Evolutionary conservation across 2,888 invertebrate species (phyloP).

Genomic region (Acanthosepion pharaonis): DNA sequence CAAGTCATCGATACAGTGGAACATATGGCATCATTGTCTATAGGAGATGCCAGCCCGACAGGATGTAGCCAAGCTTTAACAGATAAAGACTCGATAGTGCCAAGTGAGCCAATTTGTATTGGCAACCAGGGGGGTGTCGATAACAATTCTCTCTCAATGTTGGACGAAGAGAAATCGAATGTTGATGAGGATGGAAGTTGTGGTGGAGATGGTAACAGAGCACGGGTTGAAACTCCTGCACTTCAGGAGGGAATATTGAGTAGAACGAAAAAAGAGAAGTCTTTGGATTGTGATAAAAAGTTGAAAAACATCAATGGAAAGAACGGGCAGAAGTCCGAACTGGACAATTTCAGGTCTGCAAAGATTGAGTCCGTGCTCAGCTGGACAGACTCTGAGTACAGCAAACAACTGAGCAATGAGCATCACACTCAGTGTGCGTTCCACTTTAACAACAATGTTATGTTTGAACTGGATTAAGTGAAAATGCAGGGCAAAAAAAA

Average conservation of each 20-base stretch:
- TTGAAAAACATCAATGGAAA: slow-evolving; percentile 51
- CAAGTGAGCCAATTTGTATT: neutral
- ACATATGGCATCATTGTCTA: slow-evolving; percentile 2
- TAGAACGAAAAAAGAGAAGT: slow-evolving; percentile 45
- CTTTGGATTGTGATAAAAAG: slow-evolving; percentile 44
- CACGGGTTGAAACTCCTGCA: neutral
- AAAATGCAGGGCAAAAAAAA: neutral
- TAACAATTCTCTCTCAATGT: neutral
- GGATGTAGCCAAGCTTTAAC: neutral
- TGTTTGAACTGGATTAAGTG: slow-evolving; percentile 69
- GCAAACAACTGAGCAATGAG: slow-evolving; percentile 52
- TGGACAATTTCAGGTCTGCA: slow-evolving; percentile 35
- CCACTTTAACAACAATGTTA: slow-evolving; percentile 68
- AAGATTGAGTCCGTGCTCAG: slow-evolving; percentile 61
- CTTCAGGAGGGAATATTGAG: slow-evolving; percentile 35
- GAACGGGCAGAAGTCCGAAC: slow-evolving; percentile 50
- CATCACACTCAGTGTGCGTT: slow-evolving; percentile 71
- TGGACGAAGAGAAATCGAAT: neutral
- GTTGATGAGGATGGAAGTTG: slow-evolving; percentile 55
- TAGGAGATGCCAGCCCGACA: neutral
- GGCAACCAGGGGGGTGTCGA: neutral
- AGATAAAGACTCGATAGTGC: neutral
- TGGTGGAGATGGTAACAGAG: slow-evolving; percentile 48
- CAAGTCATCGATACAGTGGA: neutral
- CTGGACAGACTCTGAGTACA: slow-evolving; percentile 58